These are phyloP conservation scores for Forpus xanthops DNA, from an alignment of 2,797 vertebrate genomes.

Conservation along the genomic window DNA sequence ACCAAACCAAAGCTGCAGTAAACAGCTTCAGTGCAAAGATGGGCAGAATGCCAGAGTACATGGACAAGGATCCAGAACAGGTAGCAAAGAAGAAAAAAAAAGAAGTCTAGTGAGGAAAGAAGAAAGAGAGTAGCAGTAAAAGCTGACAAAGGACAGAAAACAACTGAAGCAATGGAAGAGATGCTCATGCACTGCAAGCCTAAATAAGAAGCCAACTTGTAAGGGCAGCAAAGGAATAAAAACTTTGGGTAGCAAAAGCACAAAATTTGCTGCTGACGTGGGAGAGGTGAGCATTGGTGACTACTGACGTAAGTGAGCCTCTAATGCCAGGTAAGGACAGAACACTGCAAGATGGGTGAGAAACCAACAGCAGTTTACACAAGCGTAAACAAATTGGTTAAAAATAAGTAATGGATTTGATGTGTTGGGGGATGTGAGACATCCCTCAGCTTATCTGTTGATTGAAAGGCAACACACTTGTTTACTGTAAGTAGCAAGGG, in stretches of 20 bases:
- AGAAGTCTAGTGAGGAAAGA: not conserved
- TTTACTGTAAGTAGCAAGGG: not conserved
- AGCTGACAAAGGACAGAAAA: not conserved
- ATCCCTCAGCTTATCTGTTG: not conserved
- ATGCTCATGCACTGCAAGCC: not conserved
- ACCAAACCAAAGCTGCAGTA: not conserved
- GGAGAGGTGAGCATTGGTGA: not conserved
- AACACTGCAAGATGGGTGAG: not conserved
- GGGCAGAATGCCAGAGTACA: not conserved
- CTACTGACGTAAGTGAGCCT: not conserved
- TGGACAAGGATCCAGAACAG: accelerated
- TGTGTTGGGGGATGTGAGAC: not conserved
- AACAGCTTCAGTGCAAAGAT: not conserved
- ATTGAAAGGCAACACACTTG: not conserved
- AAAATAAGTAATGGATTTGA: not conserved
- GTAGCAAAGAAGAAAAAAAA: not conserved
- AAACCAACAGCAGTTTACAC: not conserved
- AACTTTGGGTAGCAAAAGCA: not conserved
- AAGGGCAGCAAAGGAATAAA: not conserved
- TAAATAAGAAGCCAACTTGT: not conserved
- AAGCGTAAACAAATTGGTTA: not conserved
- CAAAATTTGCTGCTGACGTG: not conserved
- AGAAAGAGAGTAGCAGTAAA: not conserved
- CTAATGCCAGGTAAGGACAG: not conserved
- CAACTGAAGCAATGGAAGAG: not conserved